Base-by-base conservation (phyloP, 2,888 invertebrate genomes). In the Isoperla grammatica region DNA sequence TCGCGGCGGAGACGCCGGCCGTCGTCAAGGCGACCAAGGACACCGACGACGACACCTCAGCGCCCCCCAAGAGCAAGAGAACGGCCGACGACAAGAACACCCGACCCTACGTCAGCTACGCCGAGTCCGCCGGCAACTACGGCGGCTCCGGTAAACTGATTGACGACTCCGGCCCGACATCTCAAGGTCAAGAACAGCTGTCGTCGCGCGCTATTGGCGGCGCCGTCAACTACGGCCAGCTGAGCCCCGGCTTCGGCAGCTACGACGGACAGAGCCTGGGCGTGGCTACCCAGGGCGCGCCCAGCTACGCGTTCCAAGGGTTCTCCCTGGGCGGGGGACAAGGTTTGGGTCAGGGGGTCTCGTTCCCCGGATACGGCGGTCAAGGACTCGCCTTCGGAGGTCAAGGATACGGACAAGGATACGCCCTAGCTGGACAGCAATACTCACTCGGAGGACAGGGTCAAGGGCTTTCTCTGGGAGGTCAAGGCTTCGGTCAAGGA, bases 41-140 rank as follows among this genome's bases (percentile, higher is more conserved):
- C 48, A 55, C 43, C 8, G n/a, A 19, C 6, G 13, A 20, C 8
- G 37, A 37, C 5, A n/a, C 11, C 9, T 22, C 15, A 1, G 2
- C 50, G n/a, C 15, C 61, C 22, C 17, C 42, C 20, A 50, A 61
- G 19, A 45, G 43, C 46, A 50, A 57, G 15, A 50, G 53, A 5
- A 53, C 57, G 15, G 50, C 57, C 1, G 48, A 29, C 11, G 15
- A n/a, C 17, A 42, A 15, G 19, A 15, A 6, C 9, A 17, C 9
- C 57, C 29, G 46, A 15, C 15, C 29, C 48, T 29, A 22, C 54
- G 20, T 4, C 40, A 50, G 43, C 55, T 43, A 45, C 37, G 23
- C 12, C 50, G 11, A 20, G 13, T 17, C 15, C 12, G 55, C 39
- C n/a, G 39, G 55, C 37, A 17, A 15, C 49, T 29, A 35, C 53